phyloP scores from a whole-genome alignment of 2,888 invertebrate genomes.

The Lasioglossum pauxillum region DNA sequence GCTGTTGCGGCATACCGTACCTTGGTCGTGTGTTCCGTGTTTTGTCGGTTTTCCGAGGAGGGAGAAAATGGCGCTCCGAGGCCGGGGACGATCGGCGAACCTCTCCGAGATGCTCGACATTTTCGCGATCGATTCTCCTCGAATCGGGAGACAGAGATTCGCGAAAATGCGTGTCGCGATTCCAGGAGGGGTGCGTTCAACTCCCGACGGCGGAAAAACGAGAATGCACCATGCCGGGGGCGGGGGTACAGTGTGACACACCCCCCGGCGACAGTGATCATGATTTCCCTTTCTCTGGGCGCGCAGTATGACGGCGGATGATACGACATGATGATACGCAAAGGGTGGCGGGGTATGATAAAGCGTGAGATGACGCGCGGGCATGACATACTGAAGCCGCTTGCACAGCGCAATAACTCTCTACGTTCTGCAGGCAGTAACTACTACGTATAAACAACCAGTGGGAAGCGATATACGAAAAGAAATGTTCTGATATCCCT shows the following conservation, averaged over 20 bases:
- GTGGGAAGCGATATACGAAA: constrained; percentile 61
- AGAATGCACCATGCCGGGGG: not conserved
- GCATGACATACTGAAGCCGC: constrained; percentile 64
- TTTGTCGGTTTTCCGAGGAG: constrained; percentile 13
- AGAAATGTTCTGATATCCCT: constrained; percentile 29
- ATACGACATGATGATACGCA: constrained; percentile 23
- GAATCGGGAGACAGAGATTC: not conserved
- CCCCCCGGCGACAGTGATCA: not conserved
- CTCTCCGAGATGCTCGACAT: not conserved
- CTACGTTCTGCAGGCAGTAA: constrained; percentile 65
- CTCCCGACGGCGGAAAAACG: not conserved
- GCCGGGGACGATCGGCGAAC: not conserved
- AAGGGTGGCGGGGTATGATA: constrained; percentile 18
- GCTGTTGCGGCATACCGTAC: constrained; percentile 24
- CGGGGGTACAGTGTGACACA: not conserved
- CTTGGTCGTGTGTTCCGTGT: constrained; percentile 29
- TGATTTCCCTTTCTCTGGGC: constrained; percentile 9
- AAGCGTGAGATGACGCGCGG: constrained; percentile 65
- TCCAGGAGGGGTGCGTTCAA: not conserved
- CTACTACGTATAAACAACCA: constrained; percentile 63
- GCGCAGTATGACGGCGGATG: not conserved
- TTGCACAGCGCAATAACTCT: constrained; percentile 65
- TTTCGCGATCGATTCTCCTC: not conserved
- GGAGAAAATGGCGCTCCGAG: not conserved
- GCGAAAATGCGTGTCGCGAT: no score